Percentiles rank a stretch among this genome's conserved stretches.
phyloP scores from a whole-genome alignment of 2,797 vertebrate genomes.

The Micrastur ruficollis region DNA sequence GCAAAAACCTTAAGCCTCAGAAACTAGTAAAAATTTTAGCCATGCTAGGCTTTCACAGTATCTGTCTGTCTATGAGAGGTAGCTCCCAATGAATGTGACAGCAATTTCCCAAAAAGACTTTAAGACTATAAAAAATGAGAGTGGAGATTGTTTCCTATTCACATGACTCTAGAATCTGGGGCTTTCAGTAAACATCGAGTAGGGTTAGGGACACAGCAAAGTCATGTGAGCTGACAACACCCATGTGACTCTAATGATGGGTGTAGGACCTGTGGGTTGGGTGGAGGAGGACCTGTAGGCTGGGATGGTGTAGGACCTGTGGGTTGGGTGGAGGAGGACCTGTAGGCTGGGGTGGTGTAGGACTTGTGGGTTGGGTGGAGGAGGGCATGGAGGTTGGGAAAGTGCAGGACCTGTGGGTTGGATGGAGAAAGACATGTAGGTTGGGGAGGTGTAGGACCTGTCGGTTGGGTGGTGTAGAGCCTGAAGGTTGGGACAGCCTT shows the following conservation, averaged over 20 bases:
- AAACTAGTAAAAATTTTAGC: not conserved
- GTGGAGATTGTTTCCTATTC: not conserved
- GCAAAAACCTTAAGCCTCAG: not conserved
- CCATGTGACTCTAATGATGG: fast-evolving
- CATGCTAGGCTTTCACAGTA: not conserved
- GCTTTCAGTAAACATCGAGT: not conserved
- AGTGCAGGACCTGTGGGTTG: too few species aligned
- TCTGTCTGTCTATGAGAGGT: not conserved
- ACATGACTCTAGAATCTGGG: not conserved
- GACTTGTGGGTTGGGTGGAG: fast-evolving
- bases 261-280: fast-evolving
- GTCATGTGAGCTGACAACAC: not conserved
- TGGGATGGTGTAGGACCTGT: not conserved
- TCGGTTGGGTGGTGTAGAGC: not conserved
- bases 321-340: not conserved
- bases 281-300: too few species aligned
- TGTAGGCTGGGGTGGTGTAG: too few species aligned
- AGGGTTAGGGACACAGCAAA: not conserved
- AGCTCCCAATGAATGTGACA: not conserved
- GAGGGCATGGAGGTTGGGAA: too few species aligned
- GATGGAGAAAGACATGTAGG: not conserved
- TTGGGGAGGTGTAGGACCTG: not conserved
- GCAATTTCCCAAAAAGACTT: not conserved
- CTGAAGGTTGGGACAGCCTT: not conserved
- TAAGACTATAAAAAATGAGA: not conserved